phyloP scores from a whole-genome alignment of 2,888 invertebrate species.

The Clistopyga incitator region DNA sequence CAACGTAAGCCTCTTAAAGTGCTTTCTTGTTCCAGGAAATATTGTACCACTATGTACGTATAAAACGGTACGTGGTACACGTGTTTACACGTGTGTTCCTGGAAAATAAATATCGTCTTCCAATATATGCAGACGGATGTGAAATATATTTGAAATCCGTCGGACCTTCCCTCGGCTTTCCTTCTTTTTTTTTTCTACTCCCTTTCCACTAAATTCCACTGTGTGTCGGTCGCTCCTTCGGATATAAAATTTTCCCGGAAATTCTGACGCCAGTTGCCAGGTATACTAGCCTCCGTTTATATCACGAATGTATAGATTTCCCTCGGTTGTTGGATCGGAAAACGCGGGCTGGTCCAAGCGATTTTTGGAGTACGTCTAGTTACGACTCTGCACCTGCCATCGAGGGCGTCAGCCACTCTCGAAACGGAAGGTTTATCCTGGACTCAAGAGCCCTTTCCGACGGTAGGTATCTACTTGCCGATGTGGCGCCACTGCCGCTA shows the following conservation, averaged over 20 bases:
- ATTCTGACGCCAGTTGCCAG: constrained; percentile 48
- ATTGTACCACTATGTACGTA: neutral
- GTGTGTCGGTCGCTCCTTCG: constrained; percentile 38
- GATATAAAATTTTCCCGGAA: constrained; percentile 57
- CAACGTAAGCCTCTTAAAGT: neutral
- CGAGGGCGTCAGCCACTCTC: constrained; percentile 52
- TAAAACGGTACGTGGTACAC: neutral
- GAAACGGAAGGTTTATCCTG: constrained; percentile 60
- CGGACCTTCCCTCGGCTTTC: constrained; percentile 43
- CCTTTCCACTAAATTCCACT: neutral
- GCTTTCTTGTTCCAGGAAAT: neutral
- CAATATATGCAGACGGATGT: constrained; percentile 42
- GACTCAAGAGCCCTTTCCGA: constrained; percentile 48
- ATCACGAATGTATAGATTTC: constrained; percentile 32
- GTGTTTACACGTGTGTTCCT: constrained; percentile 14
- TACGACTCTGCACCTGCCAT: constrained; percentile 56
- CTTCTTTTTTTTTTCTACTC: constrained; percentile 18
- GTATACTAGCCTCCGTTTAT: constrained; percentile 22
- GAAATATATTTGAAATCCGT: constrained; percentile 59
- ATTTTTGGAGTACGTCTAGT: constrained; percentile 58
- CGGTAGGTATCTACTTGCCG: constrained; percentile 48
- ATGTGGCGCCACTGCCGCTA: constrained; percentile 1
- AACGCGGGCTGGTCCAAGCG: constrained; percentile 29
- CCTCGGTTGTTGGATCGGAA: constrained; percentile 3
- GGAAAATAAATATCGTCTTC: constrained; percentile 56